Base-by-base conservation (phyloP, 2,888 invertebrate species). In the Thumatha senex region DNA sequence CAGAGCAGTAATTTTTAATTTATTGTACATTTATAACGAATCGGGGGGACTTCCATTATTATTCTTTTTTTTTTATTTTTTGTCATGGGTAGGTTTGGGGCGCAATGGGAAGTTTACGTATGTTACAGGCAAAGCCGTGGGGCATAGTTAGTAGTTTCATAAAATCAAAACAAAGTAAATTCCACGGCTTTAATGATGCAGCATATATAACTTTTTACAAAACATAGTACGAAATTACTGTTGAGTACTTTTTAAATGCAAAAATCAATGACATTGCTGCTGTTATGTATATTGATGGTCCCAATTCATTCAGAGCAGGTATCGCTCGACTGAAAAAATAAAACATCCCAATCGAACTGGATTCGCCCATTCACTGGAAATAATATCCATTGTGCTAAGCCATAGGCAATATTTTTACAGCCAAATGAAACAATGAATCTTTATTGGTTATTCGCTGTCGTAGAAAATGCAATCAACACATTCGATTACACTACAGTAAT, bases 351-450 rank as follows among this genome's bases (percentile, higher is more conserved):
- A 61, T 55, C 47, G 55, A 61, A 63, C 64, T 51, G 61, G 45
- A 58, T 40, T 62, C 51, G 58, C 39, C 47, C 58, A 52, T 8
- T 46, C 55, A 46, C 67, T 58, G 63, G 63, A 75, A 74, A 74
- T 71, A 73, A 77, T 74, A 77, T 64, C 72, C 70, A 72, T 76
- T 70, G 70, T 72, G 58, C 70, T 73, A 73, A 74, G 61, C 76
- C 63, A 58, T 64, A 54, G 74, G 66, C 71, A 74, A 76, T 75
- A 78, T 74, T 79, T 77, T 74, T 64, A 72, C 73, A 72, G 64
- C 54, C 57, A 61, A 67, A 59, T 74, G 68, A 67, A 67, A 72
- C 68, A 72, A 72, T 76, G 72, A 69, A 51, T 44, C 58, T 74
- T 71, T 72, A 70, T 70, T 69, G 66, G 58, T 65, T 69, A 62